Percentiles rank a stretch among this genome's conserved stretches.
Conservation (phyloP, 1,140 invertebrate genomes). For the Saxidomus purpurata region DNA sequence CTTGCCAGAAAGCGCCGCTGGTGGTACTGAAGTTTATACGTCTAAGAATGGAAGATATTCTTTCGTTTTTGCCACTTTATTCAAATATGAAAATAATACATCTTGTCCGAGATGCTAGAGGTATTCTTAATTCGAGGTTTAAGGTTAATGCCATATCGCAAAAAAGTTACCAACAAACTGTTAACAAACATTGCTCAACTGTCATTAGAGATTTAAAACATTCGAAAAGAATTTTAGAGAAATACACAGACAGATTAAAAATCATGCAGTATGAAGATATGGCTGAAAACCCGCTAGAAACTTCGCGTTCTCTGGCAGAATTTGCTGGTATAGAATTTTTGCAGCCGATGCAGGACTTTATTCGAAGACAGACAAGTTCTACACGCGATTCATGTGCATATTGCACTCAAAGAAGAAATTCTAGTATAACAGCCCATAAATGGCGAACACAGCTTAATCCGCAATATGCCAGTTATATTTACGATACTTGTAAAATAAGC, state of each 20-base stretch:
- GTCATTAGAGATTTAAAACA: not conserved
- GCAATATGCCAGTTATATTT: too few relatives aligned
- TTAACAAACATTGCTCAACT: not conserved
- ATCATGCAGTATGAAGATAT: conserved; percentile 32
- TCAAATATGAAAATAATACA: conserved; percentile 57
- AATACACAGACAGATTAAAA: conserved; percentile 5
- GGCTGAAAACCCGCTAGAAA: not conserved
- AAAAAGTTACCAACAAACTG: not conserved
- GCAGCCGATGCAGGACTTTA: not conserved
- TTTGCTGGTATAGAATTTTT: not conserved
- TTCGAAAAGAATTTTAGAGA: not conserved
- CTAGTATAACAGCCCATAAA: conserved; percentile 6
- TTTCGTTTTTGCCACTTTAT: conserved; percentile 15
- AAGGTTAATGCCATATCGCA: not conserved
- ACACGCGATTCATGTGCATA: not conserved
- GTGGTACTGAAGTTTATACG: conserved; percentile 24
- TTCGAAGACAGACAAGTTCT: not conserved
- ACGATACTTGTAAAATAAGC: too few relatives aligned
- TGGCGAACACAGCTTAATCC: conserved; percentile 9
- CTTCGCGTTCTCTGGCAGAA: conserved; percentile 7
- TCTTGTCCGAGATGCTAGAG: conserved; percentile 39
- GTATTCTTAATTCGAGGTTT: conserved; percentile 36
- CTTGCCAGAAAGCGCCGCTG: not conserved
- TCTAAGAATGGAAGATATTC: conserved; percentile 14
- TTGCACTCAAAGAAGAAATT: conserved; percentile 47